A percentile compares a stretch with the other conserved stretches of the same genome.
phyloP scores from a whole-genome alignment of 2,113 vertebrate genomes.

The Trichechus manatus region DNA sequence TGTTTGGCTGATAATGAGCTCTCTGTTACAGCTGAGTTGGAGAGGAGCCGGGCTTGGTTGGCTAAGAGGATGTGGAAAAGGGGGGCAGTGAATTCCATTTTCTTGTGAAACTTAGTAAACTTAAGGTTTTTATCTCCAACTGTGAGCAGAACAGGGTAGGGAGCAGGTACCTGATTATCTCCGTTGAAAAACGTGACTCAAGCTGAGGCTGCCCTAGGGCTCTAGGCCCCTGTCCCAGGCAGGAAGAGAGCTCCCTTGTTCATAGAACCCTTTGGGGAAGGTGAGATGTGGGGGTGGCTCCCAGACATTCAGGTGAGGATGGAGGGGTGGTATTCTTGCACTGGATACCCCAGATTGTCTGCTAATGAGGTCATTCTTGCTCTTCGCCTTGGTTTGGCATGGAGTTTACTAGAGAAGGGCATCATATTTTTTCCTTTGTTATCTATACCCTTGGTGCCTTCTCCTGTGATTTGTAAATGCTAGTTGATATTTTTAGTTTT shows the following conservation, averaged over 20 bases:
- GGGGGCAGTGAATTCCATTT: conserved; percentile 4
- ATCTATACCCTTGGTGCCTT: background rate
- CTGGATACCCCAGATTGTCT: background rate
- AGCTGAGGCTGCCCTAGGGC: background rate
- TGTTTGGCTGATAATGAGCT: background rate
- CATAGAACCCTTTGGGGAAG: background rate
- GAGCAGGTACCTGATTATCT: background rate
- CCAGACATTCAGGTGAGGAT: background rate
- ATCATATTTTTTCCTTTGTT: background rate
- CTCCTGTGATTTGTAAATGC: conserved; percentile 37
- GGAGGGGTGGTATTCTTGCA: background rate
- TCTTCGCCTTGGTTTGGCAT: background rate
- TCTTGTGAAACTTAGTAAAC: conserved; percentile 48
- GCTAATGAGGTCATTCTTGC: background rate
- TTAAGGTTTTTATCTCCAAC: conserved; percentile 2
- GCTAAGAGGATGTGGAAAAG: background rate
- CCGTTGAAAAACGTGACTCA: background rate
- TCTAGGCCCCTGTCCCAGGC: background rate
- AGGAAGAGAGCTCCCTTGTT: background rate
- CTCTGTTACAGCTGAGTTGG: background rate
- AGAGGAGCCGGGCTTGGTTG: background rate
- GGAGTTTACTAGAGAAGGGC: background rate
- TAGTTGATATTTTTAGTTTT: conserved; percentile 47
- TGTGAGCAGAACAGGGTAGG: background rate
- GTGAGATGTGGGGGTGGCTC: background rate